Evolutionary conservation across 1,140 invertebrate species (phyloP).

Genomic region (Drosophila ercepeae): DNA sequence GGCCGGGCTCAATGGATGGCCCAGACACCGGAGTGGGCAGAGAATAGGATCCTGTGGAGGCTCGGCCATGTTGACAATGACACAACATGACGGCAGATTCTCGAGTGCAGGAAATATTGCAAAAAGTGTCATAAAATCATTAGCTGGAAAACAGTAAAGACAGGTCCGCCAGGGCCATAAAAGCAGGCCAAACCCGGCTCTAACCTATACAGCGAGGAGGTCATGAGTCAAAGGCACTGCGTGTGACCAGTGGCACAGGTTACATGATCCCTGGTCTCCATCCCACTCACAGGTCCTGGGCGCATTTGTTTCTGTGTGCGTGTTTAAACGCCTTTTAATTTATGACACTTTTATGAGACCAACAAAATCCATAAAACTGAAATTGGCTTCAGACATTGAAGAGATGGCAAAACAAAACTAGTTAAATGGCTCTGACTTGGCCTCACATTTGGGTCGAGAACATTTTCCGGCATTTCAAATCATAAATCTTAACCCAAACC

Average conservation of each 20-base stretch:
- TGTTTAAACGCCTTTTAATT: constrained; percentile 72
- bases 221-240: constrained; percentile 60
- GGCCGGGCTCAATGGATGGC: constrained; percentile 36
- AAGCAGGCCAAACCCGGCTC: constrained; percentile 40
- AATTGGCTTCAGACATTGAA: constrained; percentile 53
- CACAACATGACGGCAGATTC: constrained; percentile 73
- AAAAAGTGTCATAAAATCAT: constrained; percentile 75
- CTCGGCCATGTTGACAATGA: constrained; percentile 58
- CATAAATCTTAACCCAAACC: constrained; percentile 72
- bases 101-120: constrained; percentile 54
- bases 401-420: constrained; percentile 55
- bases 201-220: constrained; percentile 6
- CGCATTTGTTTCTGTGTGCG: constrained; percentile 26
- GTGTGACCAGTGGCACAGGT: constrained; percentile 79
- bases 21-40: constrained; percentile 27
- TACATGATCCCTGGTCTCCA: constrained; percentile 46
- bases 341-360: constrained; percentile 81
- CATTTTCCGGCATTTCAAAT: constrained; percentile 62
- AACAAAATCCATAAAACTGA: constrained; percentile 61
- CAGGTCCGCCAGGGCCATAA: constrained; percentile 43
- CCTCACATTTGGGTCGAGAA: constrained; percentile 28
- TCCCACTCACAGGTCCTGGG: background rate
- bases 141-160: constrained; percentile 51
- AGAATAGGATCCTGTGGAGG: constrained; percentile 22
- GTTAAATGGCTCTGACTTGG: constrained; percentile 41